Percentiles rank a stretch among this genome's conserved stretches.
Conservation (phyloP, 2,113 vertebrate genomes). For the Hemiprocne comata region DNA sequence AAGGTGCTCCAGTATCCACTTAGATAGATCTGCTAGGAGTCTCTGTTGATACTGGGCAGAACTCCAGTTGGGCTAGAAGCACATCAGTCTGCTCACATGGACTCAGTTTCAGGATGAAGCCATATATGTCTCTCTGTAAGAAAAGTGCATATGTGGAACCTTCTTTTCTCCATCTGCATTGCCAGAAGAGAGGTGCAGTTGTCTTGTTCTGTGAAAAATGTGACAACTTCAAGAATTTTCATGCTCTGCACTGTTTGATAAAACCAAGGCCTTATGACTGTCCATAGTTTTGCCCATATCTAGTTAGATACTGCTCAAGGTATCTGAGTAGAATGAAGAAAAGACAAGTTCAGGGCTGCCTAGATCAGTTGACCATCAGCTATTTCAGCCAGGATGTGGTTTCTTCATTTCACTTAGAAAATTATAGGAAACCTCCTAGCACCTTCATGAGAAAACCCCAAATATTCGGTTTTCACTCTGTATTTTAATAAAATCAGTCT, state of each 20-base stretch:
- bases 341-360: background rate
- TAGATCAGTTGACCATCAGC: background rate
- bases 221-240: background rate
- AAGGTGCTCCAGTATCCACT: background rate
- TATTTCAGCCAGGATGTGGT: background rate
- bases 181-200: background rate
- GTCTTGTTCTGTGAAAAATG: background rate
- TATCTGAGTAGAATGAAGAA: background rate
- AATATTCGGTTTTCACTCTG: background rate
- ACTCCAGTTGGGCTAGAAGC: background rate
- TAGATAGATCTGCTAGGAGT: background rate
- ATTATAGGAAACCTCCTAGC: background rate
- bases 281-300: background rate
- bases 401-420: background rate
- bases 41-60: background rate
- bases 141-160: background rate
- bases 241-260: background rate
- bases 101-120: background rate
- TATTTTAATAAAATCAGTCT: background rate
- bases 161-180: background rate
- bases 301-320: background rate
- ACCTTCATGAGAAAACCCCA: background rate
- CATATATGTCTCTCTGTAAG: rapidly evolving
- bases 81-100: too few relatives aligned
- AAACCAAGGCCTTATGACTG: background rate